Evolutionary conservation across 1,140 invertebrate genomes (phyloP).

Genomic region (Heliconius nattereri): DNA sequence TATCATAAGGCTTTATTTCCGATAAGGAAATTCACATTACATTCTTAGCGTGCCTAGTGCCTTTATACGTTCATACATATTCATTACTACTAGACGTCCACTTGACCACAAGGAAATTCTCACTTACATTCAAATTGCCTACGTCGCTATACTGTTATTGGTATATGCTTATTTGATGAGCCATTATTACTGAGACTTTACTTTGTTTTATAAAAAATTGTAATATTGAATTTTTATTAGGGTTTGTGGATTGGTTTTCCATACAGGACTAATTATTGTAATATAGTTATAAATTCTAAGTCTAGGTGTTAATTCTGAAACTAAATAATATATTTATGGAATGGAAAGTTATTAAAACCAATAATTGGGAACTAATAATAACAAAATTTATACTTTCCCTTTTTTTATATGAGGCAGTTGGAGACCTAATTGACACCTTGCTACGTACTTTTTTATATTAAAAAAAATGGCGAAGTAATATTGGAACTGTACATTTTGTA

Average conservation of each 20-base stretch:
- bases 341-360: too few species aligned
- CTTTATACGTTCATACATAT: slow-evolving; percentile 39
- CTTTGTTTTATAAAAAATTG: neutral
- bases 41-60: slow-evolving; percentile 33
- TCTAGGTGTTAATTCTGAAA: too few species aligned
- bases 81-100: slow-evolving; percentile 37
- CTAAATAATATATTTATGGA: too few species aligned
- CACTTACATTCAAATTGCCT: slow-evolving; percentile 27
- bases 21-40: slow-evolving; percentile 32
- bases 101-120: slow-evolving; percentile 41
- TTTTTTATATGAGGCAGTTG: too few species aligned
- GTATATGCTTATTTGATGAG: slow-evolving; percentile 5
- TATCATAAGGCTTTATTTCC: slow-evolving; percentile 35
- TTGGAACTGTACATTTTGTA: too few species aligned
- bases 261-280: neutral
- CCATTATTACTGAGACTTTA: neutral
- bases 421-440: too few species aligned
- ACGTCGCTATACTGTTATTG: neutral
- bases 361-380: too few species aligned
- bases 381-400: too few species aligned
- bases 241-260: neutral
- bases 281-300: too few species aligned
- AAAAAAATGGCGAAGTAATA: too few species aligned
- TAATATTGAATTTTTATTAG: too few species aligned
- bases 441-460: too few species aligned